A percentile compares a stretch with the other conserved stretches of the same genome.
Conservation (phyloP, 2,888 invertebrate genomes). For the Meghimatium bilineatum region DNA sequence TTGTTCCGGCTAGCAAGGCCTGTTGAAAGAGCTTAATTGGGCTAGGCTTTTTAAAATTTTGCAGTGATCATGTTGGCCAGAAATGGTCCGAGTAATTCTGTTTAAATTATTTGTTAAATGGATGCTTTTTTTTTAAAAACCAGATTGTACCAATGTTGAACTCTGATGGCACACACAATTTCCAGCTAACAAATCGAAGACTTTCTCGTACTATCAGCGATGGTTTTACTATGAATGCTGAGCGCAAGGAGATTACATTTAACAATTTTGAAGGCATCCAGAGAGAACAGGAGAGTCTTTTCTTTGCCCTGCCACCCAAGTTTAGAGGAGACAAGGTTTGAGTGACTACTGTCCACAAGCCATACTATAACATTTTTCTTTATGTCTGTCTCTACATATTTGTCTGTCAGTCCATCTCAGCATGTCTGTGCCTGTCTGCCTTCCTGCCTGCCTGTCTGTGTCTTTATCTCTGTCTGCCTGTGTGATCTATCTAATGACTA, state of each 20-base stretch:
- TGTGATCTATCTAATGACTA: too few species aligned
- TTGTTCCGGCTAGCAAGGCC: too few species aligned
- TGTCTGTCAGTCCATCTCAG: too few species aligned
- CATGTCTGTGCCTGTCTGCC: too few species aligned
- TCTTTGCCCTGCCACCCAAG: constrained; percentile 70
- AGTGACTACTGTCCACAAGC: neutral
- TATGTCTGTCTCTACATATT: neutral
- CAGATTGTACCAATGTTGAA: constrained; percentile 71
- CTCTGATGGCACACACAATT: constrained; percentile 73
- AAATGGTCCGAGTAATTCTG: too few species aligned
- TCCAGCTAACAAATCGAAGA: constrained; percentile 75
- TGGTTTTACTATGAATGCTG: constrained; percentile 75
- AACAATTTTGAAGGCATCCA: constrained; percentile 69
- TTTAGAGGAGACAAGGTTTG: constrained; percentile 73
- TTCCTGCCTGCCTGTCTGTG: too few species aligned
- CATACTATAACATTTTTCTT: neutral
- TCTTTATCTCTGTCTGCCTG: too few species aligned
- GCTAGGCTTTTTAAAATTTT: too few species aligned
- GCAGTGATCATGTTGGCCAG: too few species aligned
- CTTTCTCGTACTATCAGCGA: constrained; percentile 73
- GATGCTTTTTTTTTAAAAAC: neutral
- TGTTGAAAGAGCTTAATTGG: too few species aligned
- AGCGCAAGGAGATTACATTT: constrained; percentile 77
- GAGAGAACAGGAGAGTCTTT: constrained; percentile 71
- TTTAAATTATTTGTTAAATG: neutral